A percentile compares a stretch with the other conserved stretches of the same genome.
These are phyloP conservation scores for Mustela nigripes DNA, from an alignment of 2,113 vertebrate species.

Conservation along the genomic window DNA sequence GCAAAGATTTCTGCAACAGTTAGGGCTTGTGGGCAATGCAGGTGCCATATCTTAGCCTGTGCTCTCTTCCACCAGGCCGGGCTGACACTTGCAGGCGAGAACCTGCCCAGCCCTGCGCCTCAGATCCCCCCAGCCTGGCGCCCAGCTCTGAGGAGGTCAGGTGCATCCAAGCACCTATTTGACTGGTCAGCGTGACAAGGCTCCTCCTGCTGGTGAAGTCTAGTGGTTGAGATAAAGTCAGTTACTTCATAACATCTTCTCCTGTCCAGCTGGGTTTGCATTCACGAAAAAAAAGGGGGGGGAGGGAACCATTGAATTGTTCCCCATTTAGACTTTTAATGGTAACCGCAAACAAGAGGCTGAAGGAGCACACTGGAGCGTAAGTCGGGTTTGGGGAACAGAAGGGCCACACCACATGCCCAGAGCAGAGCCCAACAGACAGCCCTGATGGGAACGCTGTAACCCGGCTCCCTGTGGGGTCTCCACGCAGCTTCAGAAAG, in stretches of 20 bases:
- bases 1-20: rapidly evolving
- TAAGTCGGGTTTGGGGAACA: not conserved
- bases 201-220: too few relatives aligned
- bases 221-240: not conserved
- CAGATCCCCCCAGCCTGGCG: rapidly evolving
- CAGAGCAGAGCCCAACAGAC: not conserved
- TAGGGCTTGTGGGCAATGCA: not conserved
- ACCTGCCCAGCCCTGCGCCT: not conserved
- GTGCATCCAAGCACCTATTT: rapidly evolving
- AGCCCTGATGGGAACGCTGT: rapidly evolving
- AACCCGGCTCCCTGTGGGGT: rapidly evolving
- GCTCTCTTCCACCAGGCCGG: rapidly evolving
- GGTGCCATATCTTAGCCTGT: not conserved
- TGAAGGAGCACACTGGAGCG: not conserved
- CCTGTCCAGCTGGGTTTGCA: not conserved
- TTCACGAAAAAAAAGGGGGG: not conserved
- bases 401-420: not conserved
- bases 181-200: rapidly evolving
- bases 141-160: not conserved
- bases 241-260: not conserved
- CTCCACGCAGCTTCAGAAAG: not conserved
- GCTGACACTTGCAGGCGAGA: not conserved
- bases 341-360: not conserved
- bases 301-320: not conserved
- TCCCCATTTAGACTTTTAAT: not conserved